Conservation (phyloP, 2,888 invertebrate species). For the Hanleya hanleyi region DNA sequence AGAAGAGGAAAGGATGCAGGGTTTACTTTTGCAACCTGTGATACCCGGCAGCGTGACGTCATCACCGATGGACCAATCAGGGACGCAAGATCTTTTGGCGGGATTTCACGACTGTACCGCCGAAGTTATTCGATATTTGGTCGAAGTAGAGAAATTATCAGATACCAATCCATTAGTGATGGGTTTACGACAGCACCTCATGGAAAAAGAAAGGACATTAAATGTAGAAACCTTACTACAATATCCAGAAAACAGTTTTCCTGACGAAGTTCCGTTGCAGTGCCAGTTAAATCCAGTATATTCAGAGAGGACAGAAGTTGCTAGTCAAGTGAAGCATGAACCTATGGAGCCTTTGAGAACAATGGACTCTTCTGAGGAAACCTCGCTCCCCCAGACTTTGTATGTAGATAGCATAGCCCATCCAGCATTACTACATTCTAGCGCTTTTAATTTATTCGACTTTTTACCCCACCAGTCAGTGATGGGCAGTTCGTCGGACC, state of each 20-base stretch:
- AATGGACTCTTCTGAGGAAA: not conserved
- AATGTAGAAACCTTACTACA: not conserved
- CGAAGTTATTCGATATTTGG: constrained; percentile 55
- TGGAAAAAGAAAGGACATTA: constrained; percentile 17
- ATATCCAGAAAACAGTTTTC: constrained; percentile 1
- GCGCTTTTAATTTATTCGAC: not conserved
- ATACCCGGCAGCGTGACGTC: not conserved
- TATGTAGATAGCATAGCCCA: not conserved
- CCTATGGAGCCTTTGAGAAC: not conserved
- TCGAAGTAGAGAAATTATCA: constrained; percentile 51
- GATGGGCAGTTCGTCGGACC: not conserved
- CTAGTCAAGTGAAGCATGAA: not conserved
- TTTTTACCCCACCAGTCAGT: not conserved
- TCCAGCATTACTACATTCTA: not conserved
- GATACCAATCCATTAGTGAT: constrained; percentile 50
- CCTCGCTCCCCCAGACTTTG: not conserved
- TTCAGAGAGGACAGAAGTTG: not conserved
- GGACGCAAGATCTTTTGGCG: constrained; percentile 37
- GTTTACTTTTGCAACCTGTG: too few relatives aligned
- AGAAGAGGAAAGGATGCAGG: too few relatives aligned
- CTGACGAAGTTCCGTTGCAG: not conserved
- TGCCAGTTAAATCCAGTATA: not conserved
- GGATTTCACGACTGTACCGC: constrained; percentile 60
- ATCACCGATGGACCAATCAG: not conserved
- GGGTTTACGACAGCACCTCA: constrained; percentile 49